Evolutionary conservation across 2,888 invertebrate species (phyloP), one percentile per base, ranked within the genome.

Genomic region (Drosophila subquinaria): DNA sequence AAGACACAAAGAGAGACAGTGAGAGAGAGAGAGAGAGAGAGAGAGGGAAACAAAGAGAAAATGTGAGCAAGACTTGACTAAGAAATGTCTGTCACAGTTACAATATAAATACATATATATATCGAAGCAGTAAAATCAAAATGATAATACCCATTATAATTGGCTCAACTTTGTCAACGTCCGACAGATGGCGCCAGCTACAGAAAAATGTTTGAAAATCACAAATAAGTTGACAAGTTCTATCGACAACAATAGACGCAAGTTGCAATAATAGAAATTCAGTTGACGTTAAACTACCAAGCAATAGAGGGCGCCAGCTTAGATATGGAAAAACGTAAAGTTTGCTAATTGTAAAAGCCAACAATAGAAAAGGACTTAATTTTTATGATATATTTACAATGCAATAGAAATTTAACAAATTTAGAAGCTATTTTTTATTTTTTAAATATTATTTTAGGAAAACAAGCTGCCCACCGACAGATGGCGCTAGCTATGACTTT

Each of bases 51-150:
- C 1, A 15, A 10, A 11, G 42, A 43, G 4, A 20, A 10, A 4
- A 30, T 4, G 38, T 8, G 36, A 52, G 17, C 17, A 11, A 60
- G 69, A 4, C 69, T 76, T 76, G 80, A 76, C 80, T 70, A 65
- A 75, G 74, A 51, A 23, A 45, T 79, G 63, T 66, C 80, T 60
- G 64, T 65, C 79, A 76, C 65, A 66, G 43, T 42, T 2, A n/a
- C 36, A 38, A 38, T 38, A 3, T 38, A 56, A 40, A 51, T 38
- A 23, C 3, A 23, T 23, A 4, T 23, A 23, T 43, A 17, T 48
- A 53, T 59, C 67, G 42, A n/a, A 45, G 56, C 20, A 15, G 17
- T 20, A 17, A 15, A 69, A 42, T 36, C 15, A 15, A 43, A 53
- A 71, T 38, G 15, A 47, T 63, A 56, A 56, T 40, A 51, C 35